These are phyloP conservation scores for Rhagoletis zephyria DNA, from an alignment of 1,140 invertebrate species.

Conservation along the genomic window DNA sequence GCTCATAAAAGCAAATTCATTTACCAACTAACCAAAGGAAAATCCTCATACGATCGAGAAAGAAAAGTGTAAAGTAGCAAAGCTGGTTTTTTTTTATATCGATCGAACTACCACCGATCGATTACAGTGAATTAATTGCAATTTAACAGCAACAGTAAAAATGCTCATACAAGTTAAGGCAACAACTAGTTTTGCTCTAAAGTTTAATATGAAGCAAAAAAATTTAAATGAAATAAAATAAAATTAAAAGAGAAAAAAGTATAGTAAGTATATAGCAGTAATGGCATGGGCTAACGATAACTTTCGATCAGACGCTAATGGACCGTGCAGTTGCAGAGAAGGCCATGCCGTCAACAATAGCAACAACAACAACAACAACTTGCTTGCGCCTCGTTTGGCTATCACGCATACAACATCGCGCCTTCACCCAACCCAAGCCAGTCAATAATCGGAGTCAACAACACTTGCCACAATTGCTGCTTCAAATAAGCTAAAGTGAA, in stretches of 20 bases:
- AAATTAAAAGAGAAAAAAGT: neutral
- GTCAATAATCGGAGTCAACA: constrained; percentile 5
- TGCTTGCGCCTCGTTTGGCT: neutral
- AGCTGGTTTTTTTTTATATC: constrained; percentile 37
- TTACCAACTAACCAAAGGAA: neutral
- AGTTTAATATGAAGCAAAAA: neutral
- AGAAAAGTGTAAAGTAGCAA: constrained; percentile 1
- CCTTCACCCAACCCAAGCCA: neutral
- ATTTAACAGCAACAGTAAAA: constrained; percentile 29
- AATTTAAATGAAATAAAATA: neutral
- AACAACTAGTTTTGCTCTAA: neutral
- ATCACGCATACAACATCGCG: neutral
- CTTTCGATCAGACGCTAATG: constrained; percentile 25
- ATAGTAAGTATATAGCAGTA: neutral
- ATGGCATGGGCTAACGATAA: neutral
- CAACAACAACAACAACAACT: constrained; percentile 5
- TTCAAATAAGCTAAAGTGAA: neutral
- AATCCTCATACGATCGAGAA: neutral
- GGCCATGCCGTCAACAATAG: neutral
- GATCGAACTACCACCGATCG: neutral
- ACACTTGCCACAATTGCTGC: neutral
- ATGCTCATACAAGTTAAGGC: neutral
- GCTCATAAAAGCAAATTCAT: constrained; percentile 17
- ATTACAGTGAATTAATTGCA: constrained; percentile 43
- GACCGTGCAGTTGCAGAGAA: neutral